These are phyloP conservation scores for Liparis tanakae DNA, from an alignment of 2,797 vertebrate genomes.

Conservation along the genomic window DNA sequence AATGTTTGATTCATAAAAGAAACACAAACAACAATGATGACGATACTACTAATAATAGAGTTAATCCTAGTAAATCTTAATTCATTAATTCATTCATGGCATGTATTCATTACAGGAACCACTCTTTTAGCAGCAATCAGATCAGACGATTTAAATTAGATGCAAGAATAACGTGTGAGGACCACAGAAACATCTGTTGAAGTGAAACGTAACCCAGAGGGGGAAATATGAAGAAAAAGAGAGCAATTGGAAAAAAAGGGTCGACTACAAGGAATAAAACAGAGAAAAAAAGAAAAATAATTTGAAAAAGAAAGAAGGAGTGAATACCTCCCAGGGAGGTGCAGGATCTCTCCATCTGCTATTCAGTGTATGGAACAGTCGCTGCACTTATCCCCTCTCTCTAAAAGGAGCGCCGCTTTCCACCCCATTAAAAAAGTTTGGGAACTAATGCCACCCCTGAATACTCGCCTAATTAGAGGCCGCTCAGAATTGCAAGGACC, in stretches of 20 bases:
- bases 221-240: constrained; percentile 30
- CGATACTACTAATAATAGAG: not conserved
- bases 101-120: not conserved
- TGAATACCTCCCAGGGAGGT: constrained; percentile 86
- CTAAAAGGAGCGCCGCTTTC: constrained; percentile 88
- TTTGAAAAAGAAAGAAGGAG: constrained; percentile 44
- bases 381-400: constrained; percentile 89
- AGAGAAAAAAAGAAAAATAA: constrained; percentile 38
- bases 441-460: constrained; percentile 90
- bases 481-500: constrained; percentile 76
- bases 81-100: not conserved
- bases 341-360: constrained; percentile 81
- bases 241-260: constrained; percentile 45
- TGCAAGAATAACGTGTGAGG: not conserved
- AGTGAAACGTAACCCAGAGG: constrained; percentile 25
- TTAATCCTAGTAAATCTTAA: not conserved
- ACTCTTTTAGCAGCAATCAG: too few species aligned
- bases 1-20: not conserved
- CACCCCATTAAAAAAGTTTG: constrained; percentile 93
- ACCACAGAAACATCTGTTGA: not conserved
- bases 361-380: constrained; percentile 86
- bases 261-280: constrained; percentile 69
- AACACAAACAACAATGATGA: not conserved
- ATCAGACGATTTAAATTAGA: not conserved
- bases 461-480: constrained; percentile 90